Evolutionary conservation across 2,888 invertebrate genomes (phyloP).

Genomic region (Notocelia uddmanniana): DNA sequence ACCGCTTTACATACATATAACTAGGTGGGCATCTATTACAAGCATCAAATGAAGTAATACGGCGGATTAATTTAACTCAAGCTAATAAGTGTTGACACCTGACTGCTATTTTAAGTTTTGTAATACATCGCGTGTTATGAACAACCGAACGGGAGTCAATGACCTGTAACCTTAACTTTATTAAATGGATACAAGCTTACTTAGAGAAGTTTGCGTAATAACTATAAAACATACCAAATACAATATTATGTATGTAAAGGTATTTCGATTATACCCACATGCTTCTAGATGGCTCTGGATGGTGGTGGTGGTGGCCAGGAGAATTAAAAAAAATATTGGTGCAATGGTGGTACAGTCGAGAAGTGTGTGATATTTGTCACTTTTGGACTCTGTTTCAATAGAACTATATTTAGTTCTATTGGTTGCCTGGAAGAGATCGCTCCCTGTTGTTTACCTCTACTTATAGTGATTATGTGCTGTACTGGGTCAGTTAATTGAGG

Average conservation of each 20-base stretch:
- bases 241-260: background rate
- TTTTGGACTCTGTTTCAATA: too few relatives aligned
- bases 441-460: too few relatives aligned
- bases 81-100: constrained; percentile 37
- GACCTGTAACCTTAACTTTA: constrained; percentile 53
- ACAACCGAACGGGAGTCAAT: constrained; percentile 48
- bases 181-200: constrained; percentile 46
- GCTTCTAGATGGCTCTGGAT: too few relatives aligned
- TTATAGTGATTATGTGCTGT: too few relatives aligned
- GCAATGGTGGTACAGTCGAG: too few relatives aligned
- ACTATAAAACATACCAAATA: constrained; percentile 38
- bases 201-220: constrained; percentile 36
- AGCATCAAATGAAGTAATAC: background rate
- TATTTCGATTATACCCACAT: background rate
- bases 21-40: background rate
- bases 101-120: constrained; percentile 37
- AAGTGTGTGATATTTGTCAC: too few relatives aligned
- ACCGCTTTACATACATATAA: background rate
- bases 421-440: too few relatives aligned
- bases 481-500: too few relatives aligned
- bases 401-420: too few relatives aligned
- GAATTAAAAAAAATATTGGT: too few relatives aligned
- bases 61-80: constrained; percentile 24
- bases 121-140: constrained; percentile 53
- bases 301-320: too few relatives aligned